Evolutionary conservation across 2,113 vertebrate genomes (phyloP), one percentile per base, ranked within the genome.

Genomic region (Gymnarchus niloticus): DNA sequence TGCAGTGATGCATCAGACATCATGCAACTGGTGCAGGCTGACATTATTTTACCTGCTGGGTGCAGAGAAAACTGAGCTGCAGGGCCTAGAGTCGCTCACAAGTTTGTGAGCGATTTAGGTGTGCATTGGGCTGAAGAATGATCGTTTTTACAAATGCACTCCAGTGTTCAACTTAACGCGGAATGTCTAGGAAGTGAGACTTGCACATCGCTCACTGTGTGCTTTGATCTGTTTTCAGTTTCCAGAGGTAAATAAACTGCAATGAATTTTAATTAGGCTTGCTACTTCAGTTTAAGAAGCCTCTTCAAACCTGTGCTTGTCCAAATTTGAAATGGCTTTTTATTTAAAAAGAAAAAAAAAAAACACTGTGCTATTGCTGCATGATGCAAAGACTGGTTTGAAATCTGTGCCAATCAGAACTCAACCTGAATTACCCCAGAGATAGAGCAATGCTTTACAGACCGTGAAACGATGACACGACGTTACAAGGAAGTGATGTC

Each of bases 201-300:
- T 33, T 25, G 56, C 33, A 21, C 25, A 48, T 44, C 14, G 12
- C 46, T 84, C 28, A 28, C 12, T 84, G n/a, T 25, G 49, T 69
- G n/a, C 54, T 85, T 85, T 73, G 8, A 25, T 48, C 28, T 14
- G 81, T 48, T 25, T 83, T 54, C 81, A 83, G 84, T 17, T 76
- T 46, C 46, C 14, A 73, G 65, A 54, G 46, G 52, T 28, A 54
- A 81, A 61, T 84, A 56, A 84, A 56, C 82, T 83, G 82, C 10
- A 56, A 25, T 84, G 37, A 85, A 82, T 73, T 85, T 73, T 52
- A 84, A 65, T 65, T 84, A 54, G 61, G 49, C 17, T 85, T 41
- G 3, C 69, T 77, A 49, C 44, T 85, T 49, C 46, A 28, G 12
- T 76, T 76, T 8, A 76, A 85, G 84, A 33, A 59, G 61, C 19